Evolutionary conservation across 2,113 vertebrate species (phyloP).

Genomic region (Grallaria varia): DNA sequence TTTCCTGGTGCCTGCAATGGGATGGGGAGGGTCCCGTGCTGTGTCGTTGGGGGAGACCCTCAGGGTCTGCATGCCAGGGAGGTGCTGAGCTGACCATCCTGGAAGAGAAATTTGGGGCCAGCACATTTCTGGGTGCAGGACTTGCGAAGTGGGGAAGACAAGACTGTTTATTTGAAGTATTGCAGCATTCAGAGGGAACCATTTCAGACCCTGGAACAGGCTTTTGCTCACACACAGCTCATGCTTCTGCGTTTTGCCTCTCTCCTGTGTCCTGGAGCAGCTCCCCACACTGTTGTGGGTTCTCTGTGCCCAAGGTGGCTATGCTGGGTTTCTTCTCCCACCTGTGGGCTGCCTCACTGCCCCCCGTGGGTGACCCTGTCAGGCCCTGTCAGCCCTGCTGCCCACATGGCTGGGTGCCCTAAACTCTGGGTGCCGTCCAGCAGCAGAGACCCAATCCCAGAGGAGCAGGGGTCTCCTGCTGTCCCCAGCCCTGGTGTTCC

Average conservation of each 20-base stretch:
- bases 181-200: not conserved
- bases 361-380: not conserved
- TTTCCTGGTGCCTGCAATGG: not conserved
- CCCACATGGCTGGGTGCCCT: not conserved
- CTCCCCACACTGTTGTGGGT: not conserved
- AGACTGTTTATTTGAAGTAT: not conserved
- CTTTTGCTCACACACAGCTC: not conserved
- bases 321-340: not conserved
- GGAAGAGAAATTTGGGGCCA: not conserved
- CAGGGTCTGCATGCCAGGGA: rapidly evolving
- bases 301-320: not conserved
- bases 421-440: not conserved
- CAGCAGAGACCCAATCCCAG: not conserved
- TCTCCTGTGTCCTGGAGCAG: not conserved
- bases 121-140: not conserved
- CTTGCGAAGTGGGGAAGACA: not conserved
- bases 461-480: rapidly evolving
- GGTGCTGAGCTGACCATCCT: not conserved
- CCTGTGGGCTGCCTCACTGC: not conserved
- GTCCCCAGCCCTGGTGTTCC: not conserved
- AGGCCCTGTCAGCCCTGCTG: not conserved
- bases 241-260: not conserved
- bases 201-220: not conserved
- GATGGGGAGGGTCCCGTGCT: not conserved
- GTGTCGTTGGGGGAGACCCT: not conserved